phyloP scores from a whole-genome alignment of 2,113 vertebrate species.

The Heptranchias perlo region DNA sequence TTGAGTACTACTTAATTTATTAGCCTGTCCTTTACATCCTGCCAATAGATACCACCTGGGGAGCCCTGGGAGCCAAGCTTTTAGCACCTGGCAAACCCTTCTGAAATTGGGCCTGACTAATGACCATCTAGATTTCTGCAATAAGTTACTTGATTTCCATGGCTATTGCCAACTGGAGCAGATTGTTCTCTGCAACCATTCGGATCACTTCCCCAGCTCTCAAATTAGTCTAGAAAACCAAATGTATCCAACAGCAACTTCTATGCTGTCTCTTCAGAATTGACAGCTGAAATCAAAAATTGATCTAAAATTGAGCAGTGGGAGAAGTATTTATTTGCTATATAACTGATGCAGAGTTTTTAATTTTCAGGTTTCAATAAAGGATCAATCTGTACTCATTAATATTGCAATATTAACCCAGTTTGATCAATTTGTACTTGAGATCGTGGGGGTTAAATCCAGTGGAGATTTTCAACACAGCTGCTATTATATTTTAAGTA shows the following conservation, averaged over 20 bases:
- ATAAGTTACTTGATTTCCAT: background rate
- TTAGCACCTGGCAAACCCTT: background rate
- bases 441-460: background rate
- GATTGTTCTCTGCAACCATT: background rate
- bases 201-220: background rate
- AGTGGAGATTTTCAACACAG: background rate
- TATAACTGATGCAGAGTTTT: background rate
- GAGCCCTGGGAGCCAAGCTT: background rate
- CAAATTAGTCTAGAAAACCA: background rate
- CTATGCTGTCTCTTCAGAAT: background rate
- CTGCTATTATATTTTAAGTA: background rate
- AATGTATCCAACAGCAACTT: background rate
- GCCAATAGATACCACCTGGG: background rate
- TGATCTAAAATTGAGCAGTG: no score
- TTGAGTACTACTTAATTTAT: background rate
- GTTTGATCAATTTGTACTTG: background rate
- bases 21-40: background rate
- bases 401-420: background rate
- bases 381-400: background rate
- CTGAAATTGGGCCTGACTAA: slow-evolving; percentile 14
- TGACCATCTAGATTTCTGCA: background rate
- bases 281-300: background rate
- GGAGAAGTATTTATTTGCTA: background rate
- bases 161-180: background rate
- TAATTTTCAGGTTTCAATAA: background rate